Percentiles rank a stretch among this genome's conserved stretches.
Conservation (phyloP, 2,888 invertebrate species). For the Augochlorella aurata region DNA sequence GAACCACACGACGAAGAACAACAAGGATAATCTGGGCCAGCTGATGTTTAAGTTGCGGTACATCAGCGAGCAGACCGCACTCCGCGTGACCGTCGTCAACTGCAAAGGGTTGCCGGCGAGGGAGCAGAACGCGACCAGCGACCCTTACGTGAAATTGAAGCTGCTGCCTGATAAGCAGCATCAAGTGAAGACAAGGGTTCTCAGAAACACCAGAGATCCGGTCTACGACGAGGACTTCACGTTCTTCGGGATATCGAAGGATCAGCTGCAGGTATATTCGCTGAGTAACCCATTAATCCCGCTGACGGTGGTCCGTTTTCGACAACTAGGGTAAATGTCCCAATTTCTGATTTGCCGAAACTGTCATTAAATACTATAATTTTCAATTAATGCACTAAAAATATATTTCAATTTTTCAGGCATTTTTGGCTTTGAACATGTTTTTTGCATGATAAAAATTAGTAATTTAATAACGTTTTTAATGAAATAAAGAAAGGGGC, state of each 20-base stretch:
- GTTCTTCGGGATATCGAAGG: conserved; percentile 95
- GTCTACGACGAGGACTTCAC: conserved; percentile 99
- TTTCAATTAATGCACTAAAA: too few species aligned
- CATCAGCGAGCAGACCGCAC: conserved; percentile 93
- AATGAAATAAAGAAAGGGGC: too few species aligned
- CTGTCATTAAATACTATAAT: too few species aligned
- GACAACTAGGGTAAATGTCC: too few species aligned
- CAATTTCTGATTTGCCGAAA: too few species aligned
- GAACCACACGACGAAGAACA: conserved; percentile 83
- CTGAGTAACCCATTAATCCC: background rate
- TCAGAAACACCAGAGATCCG: conserved; percentile 97
- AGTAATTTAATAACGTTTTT: too few species aligned
- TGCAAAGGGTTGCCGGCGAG: conserved; percentile 94
- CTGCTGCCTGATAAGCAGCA: conserved; percentile 98
- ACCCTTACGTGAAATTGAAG: conserved; percentile 99
- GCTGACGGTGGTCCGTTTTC: too few species aligned
- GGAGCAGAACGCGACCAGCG: conserved; percentile 91
- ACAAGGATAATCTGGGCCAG: conserved; percentile 88
- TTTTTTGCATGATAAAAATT: too few species aligned
- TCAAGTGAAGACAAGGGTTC: conserved; percentile 97
- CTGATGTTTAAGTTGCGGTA: conserved; percentile 95
- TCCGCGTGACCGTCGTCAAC: conserved; percentile 95
- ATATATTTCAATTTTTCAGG: too few species aligned
- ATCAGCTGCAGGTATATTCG: conserved; percentile 87
- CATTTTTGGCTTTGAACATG: too few species aligned